These are phyloP conservation scores for Clarias macrocephalus DNA, from an alignment of 2,113 vertebrate species.

Conservation along the genomic window DNA sequence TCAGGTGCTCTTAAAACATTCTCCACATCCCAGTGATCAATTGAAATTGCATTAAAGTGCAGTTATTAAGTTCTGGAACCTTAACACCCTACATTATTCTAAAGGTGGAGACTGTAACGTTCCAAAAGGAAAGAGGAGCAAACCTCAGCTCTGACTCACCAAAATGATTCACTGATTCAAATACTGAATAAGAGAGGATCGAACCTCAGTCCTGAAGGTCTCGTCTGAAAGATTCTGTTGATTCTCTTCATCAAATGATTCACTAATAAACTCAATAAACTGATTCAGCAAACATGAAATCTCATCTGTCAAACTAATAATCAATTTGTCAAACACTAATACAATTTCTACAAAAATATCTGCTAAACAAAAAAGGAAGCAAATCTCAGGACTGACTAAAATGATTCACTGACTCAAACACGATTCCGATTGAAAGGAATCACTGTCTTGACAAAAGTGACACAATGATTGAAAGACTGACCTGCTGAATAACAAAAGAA, in stretches of 20 bases:
- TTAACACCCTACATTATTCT: not conserved
- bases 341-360: not conserved
- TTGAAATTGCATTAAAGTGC: slow-evolving; percentile 36
- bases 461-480: not conserved
- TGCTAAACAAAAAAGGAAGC: not conserved
- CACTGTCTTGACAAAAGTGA: not conserved
- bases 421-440: not conserved
- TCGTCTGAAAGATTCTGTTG: not conserved
- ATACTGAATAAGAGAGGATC: not conserved
- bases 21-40: slow-evolving; percentile 40
- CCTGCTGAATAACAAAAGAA: not conserved
- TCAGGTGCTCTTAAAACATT: slow-evolving; percentile 59
- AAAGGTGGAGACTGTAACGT: not conserved
- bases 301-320: too few species aligned
- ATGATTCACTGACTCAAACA: not conserved
- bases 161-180: not conserved
- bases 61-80: not conserved
- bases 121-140: not conserved
- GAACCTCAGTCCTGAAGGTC: not conserved
- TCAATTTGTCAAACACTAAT: too few species aligned
- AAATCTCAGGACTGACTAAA: not conserved
- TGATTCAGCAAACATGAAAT: not conserved
- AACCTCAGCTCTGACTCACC: not conserved
- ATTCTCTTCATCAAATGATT: not conserved
- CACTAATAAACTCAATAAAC: not conserved